Evolutionary conservation across 1,140 invertebrate species (phyloP).

Genomic region (Drosophila pseudoananassae): DNA sequence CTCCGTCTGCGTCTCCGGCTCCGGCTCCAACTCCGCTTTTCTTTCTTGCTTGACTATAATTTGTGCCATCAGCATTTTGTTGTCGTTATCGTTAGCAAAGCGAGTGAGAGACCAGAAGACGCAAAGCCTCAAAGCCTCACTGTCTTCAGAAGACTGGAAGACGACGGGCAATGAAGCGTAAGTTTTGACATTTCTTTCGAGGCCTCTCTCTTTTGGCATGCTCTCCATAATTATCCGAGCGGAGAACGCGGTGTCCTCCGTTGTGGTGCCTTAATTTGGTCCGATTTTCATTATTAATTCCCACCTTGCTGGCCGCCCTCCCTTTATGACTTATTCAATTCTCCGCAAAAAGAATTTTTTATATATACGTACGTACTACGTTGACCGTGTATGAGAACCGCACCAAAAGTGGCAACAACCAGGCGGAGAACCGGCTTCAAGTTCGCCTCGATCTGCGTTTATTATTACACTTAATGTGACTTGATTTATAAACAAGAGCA

Average conservation of each 20-base stretch:
- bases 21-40: conserved; percentile 31
- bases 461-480: conserved; percentile 82
- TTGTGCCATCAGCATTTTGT: conserved; percentile 79
- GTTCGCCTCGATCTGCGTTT: conserved; percentile 64
- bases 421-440: conserved; percentile 39
- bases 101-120: conserved; percentile 29
- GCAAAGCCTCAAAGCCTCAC: not conserved
- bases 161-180: conserved; percentile 69
- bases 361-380: not conserved
- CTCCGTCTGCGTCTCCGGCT: not conserved
- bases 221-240: conserved; percentile 59
- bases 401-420: conserved; percentile 22
- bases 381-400: not conserved
- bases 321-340: conserved; percentile 78
- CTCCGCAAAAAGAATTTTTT: conserved; percentile 12
- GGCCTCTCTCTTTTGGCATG: conserved; percentile 53
- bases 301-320: conserved; percentile 21
- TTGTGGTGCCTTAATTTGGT: conserved; percentile 38
- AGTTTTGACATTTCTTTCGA: conserved; percentile 64
- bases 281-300: conserved; percentile 63
- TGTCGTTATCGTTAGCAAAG: conserved; percentile 74
- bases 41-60: conserved; percentile 71
- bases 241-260: conserved; percentile 10
- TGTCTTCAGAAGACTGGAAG: conserved; percentile 4
- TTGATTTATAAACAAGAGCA: conserved; percentile 79